These are phyloP conservation scores for Ispidina lecontei DNA, from an alignment of 2,797 vertebrate genomes.

Conservation along the genomic window DNA sequence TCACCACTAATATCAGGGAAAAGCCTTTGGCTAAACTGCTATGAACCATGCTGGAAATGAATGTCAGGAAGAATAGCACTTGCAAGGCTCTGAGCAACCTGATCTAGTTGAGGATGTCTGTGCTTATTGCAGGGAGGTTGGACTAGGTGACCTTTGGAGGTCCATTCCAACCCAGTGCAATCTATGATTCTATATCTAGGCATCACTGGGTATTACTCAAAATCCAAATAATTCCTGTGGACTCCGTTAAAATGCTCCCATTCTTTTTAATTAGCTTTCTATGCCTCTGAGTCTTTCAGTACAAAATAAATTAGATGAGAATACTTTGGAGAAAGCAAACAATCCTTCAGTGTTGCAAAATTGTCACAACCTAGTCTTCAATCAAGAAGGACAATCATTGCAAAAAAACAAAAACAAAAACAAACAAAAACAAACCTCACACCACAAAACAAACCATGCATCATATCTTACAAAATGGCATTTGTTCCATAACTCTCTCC, in stretches of 20 bases:
- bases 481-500: neutral
- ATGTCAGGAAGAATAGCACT: neutral
- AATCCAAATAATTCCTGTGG: neutral
- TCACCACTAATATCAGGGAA: neutral
- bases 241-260: neutral
- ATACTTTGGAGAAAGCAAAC: neutral
- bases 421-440: neutral
- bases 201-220: neutral
- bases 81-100: neutral
- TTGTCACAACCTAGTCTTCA: neutral
- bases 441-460: no score
- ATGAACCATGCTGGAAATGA: neutral
- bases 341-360: neutral
- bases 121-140: neutral
- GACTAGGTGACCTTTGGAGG: neutral
- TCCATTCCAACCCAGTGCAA: neutral
- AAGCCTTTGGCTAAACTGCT: neutral
- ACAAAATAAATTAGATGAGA: neutral
- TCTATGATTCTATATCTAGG: neutral
- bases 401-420: neutral
- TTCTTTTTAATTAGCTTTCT: neutral
- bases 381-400: neutral
- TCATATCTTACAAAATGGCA: neutral
- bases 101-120: neutral
- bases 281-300: neutral